These are phyloP conservation scores for Bergia puertoricense DNA, from an alignment of 92 coral and sea anemone species.

Conservation along the genomic window DNA sequence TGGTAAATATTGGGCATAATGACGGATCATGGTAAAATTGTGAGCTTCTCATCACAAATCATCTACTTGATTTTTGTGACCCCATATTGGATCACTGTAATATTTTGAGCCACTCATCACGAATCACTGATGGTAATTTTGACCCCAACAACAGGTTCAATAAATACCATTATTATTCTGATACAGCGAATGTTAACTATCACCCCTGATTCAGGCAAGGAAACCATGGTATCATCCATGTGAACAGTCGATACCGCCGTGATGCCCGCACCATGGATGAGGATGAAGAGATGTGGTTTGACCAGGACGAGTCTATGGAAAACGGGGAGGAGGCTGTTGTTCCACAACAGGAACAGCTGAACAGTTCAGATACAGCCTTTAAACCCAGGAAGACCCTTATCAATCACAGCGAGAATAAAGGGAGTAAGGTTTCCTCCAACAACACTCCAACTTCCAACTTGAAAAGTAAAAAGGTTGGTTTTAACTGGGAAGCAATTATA, in stretches of 20 bases:
- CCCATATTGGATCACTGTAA: too few species aligned
- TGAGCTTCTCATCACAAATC: too few species aligned
- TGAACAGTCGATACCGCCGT: constrained; percentile 88
- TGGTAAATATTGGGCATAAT: too few species aligned
- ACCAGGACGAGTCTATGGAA: constrained; percentile 83
- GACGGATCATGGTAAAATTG: too few species aligned
- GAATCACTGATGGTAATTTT: too few species aligned
- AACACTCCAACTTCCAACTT: constrained; percentile 9
- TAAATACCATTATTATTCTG: not conserved
- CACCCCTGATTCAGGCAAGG: constrained; percentile 16
- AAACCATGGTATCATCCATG: constrained; percentile 95
- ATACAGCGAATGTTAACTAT: not conserved
- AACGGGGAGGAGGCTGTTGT: constrained; percentile 78
- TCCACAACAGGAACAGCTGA: constrained; percentile 65
- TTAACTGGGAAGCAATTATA: not conserved
- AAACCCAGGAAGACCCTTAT: constrained; percentile 75
- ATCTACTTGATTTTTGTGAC: too few species aligned
- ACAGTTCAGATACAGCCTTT: constrained; percentile 59
- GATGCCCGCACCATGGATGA: constrained; percentile 95
- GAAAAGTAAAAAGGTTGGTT: constrained; percentile 43
- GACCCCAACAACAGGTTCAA: too few species aligned
- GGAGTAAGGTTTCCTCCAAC: constrained; percentile 48
- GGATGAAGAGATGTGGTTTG: constrained; percentile 96
- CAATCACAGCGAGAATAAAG: constrained; percentile 55
- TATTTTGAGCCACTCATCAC: too few species aligned